Evolutionary conservation across 2,113 vertebrate species (phyloP).

Genomic region (Lates calcarifer): DNA sequence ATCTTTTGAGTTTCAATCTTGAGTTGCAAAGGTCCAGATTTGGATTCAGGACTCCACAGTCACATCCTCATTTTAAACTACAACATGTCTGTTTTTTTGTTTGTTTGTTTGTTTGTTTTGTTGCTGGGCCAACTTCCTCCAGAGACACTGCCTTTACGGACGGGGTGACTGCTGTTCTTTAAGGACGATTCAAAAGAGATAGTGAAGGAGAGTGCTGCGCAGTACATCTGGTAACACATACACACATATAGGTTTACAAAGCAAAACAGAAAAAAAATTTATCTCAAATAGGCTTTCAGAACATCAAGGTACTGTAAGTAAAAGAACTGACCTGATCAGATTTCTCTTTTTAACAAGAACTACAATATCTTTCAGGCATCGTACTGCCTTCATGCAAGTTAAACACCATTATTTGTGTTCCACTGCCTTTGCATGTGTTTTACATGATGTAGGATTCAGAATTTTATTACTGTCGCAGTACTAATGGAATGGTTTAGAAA

Average conservation of each 20-base stretch:
- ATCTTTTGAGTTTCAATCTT: slow-evolving; percentile 26
- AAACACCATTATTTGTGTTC: slow-evolving; percentile 47
- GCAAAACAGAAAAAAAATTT: slow-evolving; percentile 6
- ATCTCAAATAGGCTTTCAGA: slow-evolving; percentile 50
- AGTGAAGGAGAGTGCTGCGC: slow-evolving; percentile 46
- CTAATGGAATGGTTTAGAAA: slow-evolving; percentile 75
- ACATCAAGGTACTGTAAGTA: slow-evolving; percentile 40
- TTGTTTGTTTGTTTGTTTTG: too few relatives aligned
- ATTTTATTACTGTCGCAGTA: slow-evolving; percentile 37
- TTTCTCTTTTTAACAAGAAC: slow-evolving; percentile 48
- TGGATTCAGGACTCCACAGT: slow-evolving; percentile 38
- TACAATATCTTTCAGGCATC: slow-evolving; percentile 34
- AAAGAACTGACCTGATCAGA: slow-evolving; percentile 47
- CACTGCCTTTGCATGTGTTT: slow-evolving; percentile 29
- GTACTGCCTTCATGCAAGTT: slow-evolving; percentile 65
- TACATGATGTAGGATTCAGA: slow-evolving; percentile 27
- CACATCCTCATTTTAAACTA: slow-evolving; percentile 30
- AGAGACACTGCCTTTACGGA: slow-evolving; percentile 1
- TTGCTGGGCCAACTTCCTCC: slow-evolving; percentile 13
- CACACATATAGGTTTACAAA: slow-evolving; percentile 54
- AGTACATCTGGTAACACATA: slow-evolving; percentile 49
- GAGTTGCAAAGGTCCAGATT: slow-evolving; percentile 34
- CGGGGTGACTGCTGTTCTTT: slow-evolving; percentile 12
- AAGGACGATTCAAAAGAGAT: slow-evolving; percentile 40
- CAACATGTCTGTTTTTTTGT: slow-evolving; percentile 19